Percentiles rank a stretch among this genome's conserved stretches.
phyloP scores from a whole-genome alignment of 2,888 invertebrate species.

The Taphrorychus bicolor region DNA sequence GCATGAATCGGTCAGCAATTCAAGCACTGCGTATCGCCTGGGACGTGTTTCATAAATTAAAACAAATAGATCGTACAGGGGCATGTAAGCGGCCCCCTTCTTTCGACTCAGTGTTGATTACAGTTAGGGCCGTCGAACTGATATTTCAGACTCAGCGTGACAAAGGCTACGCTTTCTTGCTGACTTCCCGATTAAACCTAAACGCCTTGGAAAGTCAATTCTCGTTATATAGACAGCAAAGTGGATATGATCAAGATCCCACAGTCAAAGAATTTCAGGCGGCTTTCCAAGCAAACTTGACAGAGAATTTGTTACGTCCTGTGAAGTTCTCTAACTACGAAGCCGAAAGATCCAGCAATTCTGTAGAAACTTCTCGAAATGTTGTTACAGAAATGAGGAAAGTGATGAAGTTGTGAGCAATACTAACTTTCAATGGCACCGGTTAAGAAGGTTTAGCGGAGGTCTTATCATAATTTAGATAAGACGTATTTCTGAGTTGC shows the following conservation, averaged over 20 bases:
- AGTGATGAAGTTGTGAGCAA: too few relatives aligned
- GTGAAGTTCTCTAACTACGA: background rate
- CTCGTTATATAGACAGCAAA: conserved; percentile 24
- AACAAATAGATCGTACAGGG: background rate
- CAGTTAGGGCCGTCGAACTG: conserved; percentile 23
- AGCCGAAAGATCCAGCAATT: too few relatives aligned
- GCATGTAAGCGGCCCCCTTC: conserved; percentile 25
- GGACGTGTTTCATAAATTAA: background rate
- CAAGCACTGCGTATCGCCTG: background rate
- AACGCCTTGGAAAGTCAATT: conserved; percentile 38
- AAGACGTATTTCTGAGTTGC: too few relatives aligned
- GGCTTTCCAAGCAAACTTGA: background rate
- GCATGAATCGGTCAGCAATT: background rate
- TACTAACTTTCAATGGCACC: too few relatives aligned
- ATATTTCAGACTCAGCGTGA: conserved; percentile 5
- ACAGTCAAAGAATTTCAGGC: background rate
- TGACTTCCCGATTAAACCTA: conserved; percentile 35
- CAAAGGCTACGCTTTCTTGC: conserved; percentile 5
- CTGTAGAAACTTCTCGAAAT: too few relatives aligned
- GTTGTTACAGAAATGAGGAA: too few relatives aligned
- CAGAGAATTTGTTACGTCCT: background rate
- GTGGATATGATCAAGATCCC: conserved; percentile 6
- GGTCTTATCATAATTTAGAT: too few relatives aligned
- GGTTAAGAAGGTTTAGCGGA: too few relatives aligned
- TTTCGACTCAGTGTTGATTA: conserved; percentile 30